A percentile compares a stretch with the other conserved stretches of the same genome.
Evolutionary conservation across 2,113 vertebrate species (phyloP).

Genomic region (Gopherus evgoodei): DNA sequence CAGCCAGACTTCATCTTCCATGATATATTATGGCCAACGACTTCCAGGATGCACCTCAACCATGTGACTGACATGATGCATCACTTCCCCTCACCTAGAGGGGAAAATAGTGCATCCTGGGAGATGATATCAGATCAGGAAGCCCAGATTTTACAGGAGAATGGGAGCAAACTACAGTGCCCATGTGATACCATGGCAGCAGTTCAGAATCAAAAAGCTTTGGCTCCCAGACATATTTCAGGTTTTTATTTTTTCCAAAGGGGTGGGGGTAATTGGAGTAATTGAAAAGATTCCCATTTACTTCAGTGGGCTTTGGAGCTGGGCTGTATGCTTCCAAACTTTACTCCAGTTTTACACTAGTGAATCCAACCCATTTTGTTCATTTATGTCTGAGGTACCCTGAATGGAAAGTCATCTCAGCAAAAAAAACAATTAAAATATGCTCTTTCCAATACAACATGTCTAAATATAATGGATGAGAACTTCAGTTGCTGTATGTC

Average conservation of each 20-base stretch:
- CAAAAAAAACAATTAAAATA: not conserved
- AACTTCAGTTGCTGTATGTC: not conserved
- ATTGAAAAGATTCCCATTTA: constrained; percentile 26
- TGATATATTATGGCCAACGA: not conserved
- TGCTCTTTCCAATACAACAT: constrained; percentile 8
- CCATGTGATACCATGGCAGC: not conserved
- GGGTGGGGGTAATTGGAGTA: not conserved
- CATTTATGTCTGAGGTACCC: not conserved
- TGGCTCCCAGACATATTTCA: not conserved
- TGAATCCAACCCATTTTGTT: not conserved
- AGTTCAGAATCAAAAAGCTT: not conserved
- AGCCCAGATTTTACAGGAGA: not conserved
- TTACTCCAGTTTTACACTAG: not conserved
- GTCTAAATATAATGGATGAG: constrained; percentile 21
- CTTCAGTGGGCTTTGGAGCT: constrained; percentile 65
- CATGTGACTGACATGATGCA: not conserved
- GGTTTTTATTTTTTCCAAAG: not conserved
- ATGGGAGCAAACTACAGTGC: not conserved
- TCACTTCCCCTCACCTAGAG: not conserved
- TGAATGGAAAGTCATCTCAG: not conserved
- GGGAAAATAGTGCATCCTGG: not conserved
- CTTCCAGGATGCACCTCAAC: not conserved
- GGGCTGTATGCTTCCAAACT: constrained; percentile 58
- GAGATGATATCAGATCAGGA: not conserved
- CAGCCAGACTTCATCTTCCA: not conserved